Evolutionary conservation across 2,888 invertebrate genomes (phyloP), one percentile per base, ranked within the genome.

Genomic region (Acanthosoma haemorrhoidale): DNA sequence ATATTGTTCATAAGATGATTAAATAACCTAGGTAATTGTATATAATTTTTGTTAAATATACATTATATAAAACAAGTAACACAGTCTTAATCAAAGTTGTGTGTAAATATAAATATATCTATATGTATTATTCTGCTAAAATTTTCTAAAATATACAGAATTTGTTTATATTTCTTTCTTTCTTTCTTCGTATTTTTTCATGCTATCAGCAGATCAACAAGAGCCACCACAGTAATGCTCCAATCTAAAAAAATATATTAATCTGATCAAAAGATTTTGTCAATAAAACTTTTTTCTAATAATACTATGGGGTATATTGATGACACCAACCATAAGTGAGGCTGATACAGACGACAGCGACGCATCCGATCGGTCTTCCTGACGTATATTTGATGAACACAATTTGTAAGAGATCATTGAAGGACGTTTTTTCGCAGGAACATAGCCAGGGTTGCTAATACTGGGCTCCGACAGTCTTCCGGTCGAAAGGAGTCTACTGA

Each of bases 381-480:
- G 61, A 18, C 21, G 61, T 9, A 36, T 38, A 21, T 43, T 16
- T 0, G 70, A 32, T 13, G 73, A 67, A 69, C 75, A 75, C 15
- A 75, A 68, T 66, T 75, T 74, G 43, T 75, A 72, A 2, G 73
- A 72, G 8, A 74, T 71, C 9, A 72, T 71, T 5, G 72, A 61
- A n/a, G 70, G 72, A 21, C 75, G 70, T 58, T 74, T 75, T n/a
- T 68, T 68, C 9, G 61, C 67, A 77, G 88, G 84, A 18, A 88
- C 82, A 78, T 85, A 91, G 2, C 94, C 94, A 0, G 91, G 91
- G 77, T 92, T 87, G 76, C 82, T 88, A 70, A 94, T 82, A 77
- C 87, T 90, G 1, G 92, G 92, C 0, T 87, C 81, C 64, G 89
- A 88, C 71, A 94, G 81, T 68, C 86, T 85, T 0, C 93, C 92